Evolutionary conservation across 2,797 vertebrate genomes (phyloP), one percentile per base, ranked within the genome.

Genomic region (Otus scops): DNA sequence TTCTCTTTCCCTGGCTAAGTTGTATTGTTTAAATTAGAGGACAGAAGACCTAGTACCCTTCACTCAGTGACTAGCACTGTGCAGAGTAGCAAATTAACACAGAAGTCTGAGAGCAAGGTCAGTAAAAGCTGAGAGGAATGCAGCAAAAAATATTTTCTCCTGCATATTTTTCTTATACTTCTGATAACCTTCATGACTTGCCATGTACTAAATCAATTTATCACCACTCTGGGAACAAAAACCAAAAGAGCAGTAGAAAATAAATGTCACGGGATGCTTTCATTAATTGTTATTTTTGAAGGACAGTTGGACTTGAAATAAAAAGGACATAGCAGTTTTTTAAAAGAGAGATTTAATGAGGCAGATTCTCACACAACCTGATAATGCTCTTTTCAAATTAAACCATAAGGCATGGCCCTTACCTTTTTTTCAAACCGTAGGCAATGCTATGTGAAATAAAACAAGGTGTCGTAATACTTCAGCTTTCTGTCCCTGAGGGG

Each of bases 61-160:
- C 69, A 36, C 41, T 22, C 67, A 47, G 2, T 60, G 76, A 24
- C 43, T 51, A 67, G 75, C 43, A 18, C 48, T 60, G 75, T 43
- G 56, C 57, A 89, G 89, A 86, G 68, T 1, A 88, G 81, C 56
- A 79, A 64, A 77, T 7, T 26, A 92, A 77, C 2, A 18, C 32
- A 12, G 24, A 87, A 64, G 54, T 28, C 64, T 71, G 6, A 80
- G 63, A 88, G 75, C 41, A 48, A 65, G 43, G 47, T 60, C 56
- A 57, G 57, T 27, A 39, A 85, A 88, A 89, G 32, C 82, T 69
- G 65, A 88, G 60, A 92, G 68, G 87, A 96, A 96, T 94, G 89
- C 79, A 88, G 91, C 43, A 91, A 95, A 87, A 94, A 75, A 39
- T 69, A 89, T 81, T 80, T 93, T 89, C 85, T 75, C 45, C 85